A percentile compares a stretch with the other conserved stretches of the same genome.
Conservation (phyloP, 2,888 invertebrate species). For the Cephus pygmeus region DNA sequence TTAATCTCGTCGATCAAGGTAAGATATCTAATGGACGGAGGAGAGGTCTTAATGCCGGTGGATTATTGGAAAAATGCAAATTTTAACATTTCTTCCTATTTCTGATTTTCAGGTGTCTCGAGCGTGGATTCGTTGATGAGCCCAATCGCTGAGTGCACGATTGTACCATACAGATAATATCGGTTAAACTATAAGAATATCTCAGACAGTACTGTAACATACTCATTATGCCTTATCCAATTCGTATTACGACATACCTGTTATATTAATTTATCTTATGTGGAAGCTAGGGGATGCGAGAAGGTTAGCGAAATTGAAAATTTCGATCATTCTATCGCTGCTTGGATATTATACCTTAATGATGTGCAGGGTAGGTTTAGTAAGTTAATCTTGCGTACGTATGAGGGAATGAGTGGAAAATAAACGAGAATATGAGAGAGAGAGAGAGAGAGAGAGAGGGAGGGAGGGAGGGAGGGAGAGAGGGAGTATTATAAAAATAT, state of each 20-base stretch:
- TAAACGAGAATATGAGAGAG: not conserved
- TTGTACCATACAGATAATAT: slow-evolving; percentile 53
- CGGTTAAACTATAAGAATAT: slow-evolving; percentile 46
- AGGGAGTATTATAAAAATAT: slow-evolving; percentile 5
- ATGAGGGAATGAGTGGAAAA: not conserved
- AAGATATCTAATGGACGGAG: slow-evolving; percentile 6
- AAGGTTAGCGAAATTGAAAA: not conserved
- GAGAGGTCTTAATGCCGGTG: not conserved
- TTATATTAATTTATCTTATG: slow-evolving; percentile 3
- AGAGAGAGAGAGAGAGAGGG: not conserved
- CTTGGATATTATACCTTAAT: not conserved
- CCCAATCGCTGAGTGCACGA: slow-evolving; percentile 28
- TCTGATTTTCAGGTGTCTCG: slow-evolving; percentile 32
- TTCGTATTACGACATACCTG: slow-evolving; percentile 4
- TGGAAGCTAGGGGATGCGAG: not conserved
- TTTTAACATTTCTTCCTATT: not conserved
- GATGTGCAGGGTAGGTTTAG: not conserved
- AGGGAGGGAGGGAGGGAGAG: not conserved
- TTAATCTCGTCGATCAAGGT: slow-evolving; percentile 42
- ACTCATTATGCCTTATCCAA: slow-evolving; percentile 41
- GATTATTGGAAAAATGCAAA: not conserved
- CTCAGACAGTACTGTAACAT: slow-evolving; percentile 48
- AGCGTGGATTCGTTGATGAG: not conserved
- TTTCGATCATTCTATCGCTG: not conserved
- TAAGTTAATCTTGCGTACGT: not conserved